Conservation (phyloP, 2,113 vertebrate species). For the Oxyura jamaicensis region DNA sequence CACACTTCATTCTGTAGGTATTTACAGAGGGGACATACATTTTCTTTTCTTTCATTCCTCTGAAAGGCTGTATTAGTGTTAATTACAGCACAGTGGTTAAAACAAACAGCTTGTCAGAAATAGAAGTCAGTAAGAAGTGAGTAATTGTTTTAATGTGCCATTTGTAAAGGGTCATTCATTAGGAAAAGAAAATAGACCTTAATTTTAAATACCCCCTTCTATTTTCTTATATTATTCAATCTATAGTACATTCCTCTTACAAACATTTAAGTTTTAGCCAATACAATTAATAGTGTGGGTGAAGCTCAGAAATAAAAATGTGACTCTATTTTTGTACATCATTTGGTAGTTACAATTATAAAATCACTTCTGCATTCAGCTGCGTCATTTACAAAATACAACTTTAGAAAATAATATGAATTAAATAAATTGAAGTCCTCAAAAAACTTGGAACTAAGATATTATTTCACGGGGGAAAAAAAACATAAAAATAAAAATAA, state of each 20-base stretch:
- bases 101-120: not conserved
- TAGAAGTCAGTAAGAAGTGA: not conserved
- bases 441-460: not conserved
- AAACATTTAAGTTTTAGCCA: not conserved
- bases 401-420: not conserved
- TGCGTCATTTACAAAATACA: not conserved
- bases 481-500: slow-evolving; percentile 17
- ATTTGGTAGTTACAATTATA: not conserved
- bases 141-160: not conserved
- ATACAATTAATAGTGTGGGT: not conserved
- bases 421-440: not conserved
- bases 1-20: not conserved
- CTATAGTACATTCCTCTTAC: not conserved
- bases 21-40: not conserved
- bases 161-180: not conserved
- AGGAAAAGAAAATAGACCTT: not conserved
- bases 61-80: not conserved
- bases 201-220: not conserved
- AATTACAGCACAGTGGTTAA: not conserved
- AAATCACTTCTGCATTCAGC: not conserved
- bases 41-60: not conserved
- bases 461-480: not conserved
- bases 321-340: not conserved
- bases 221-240: not conserved
- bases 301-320: not conserved